Evolutionary conservation across 2,113 vertebrate species (phyloP).

Genomic region (Triplophysa tibetana): DNA sequence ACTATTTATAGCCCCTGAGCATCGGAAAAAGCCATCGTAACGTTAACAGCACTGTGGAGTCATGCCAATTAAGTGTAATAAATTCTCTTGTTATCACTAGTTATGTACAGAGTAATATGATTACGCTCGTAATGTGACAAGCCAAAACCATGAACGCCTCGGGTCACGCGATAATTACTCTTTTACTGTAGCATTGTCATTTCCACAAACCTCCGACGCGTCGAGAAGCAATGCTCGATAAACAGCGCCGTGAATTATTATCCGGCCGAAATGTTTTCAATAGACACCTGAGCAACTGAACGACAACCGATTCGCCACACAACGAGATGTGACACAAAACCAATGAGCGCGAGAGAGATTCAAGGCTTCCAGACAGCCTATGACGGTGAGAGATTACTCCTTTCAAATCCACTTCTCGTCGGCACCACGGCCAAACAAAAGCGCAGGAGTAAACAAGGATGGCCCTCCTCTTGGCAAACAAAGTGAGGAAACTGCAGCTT

Average conservation of each 20-base stretch:
- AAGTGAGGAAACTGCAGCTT: conserved; percentile 29
- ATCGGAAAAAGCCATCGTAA: conserved; percentile 37
- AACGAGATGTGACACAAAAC: conserved; percentile 41
- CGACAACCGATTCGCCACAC: conserved; percentile 25
- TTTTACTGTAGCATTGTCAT: conserved; percentile 17
- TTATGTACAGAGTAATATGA: conserved; percentile 39
- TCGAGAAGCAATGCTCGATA: conserved; percentile 2
- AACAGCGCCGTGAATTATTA: conserved; percentile 1
- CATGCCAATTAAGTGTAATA: conserved; percentile 46
- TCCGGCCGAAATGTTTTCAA: conserved; percentile 22
- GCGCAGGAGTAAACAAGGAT: conserved; percentile 43
- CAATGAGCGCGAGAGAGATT: conserved; percentile 19
- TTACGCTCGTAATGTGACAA: conserved; percentile 40
- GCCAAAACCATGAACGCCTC: conserved; percentile 44
- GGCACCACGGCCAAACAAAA: conserved; percentile 39
- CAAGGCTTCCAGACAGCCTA: conserved; percentile 30
- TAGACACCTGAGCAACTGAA: conserved; percentile 27
- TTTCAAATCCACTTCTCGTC: conserved; percentile 40
- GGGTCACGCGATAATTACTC: conserved; percentile 44
- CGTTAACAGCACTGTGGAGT: conserved; percentile 47
- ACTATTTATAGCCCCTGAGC: conserved; percentile 46
- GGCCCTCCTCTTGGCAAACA: conserved; percentile 38
- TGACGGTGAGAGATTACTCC: conserved; percentile 34
- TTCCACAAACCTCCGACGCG: conserved; percentile 9
- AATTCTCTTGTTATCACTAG: conserved; percentile 39